Evolutionary conservation across 1,140 invertebrate species (phyloP).

Genomic region (Magallana gigas): DNA sequence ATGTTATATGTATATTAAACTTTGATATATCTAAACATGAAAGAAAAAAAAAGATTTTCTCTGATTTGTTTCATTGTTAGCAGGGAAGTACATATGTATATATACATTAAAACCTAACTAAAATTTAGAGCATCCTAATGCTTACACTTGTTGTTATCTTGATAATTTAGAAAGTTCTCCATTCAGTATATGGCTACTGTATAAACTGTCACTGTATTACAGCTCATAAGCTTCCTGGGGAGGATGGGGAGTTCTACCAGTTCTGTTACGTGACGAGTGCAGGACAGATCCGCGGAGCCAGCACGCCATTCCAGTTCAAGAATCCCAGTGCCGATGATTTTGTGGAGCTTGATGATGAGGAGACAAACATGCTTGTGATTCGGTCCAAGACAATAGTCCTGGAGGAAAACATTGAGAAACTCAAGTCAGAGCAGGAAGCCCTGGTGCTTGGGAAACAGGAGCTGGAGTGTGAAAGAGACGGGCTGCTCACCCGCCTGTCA

Average conservation of each 20-base stretch:
- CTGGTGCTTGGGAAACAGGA: constrained; percentile 67
- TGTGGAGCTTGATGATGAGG: constrained; percentile 76
- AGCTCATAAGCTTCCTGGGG: constrained; percentile 76
- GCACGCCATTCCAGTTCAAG: constrained; percentile 79
- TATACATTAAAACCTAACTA: no score
- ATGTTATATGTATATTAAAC: no score
- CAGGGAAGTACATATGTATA: no score
- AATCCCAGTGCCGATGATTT: constrained; percentile 74
- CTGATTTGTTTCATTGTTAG: no score
- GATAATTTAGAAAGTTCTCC: no score
- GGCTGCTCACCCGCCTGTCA: constrained; percentile 59
- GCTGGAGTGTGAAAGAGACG: constrained; percentile 64
- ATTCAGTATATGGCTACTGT: no score
- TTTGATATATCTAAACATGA: no score
- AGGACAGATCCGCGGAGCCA: constrained; percentile 77
- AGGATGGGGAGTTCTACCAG: constrained; percentile 80
- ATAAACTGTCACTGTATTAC: constrained; percentile 32
- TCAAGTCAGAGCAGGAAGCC: constrained; percentile 59
- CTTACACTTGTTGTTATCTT: no score
- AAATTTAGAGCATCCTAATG: no score
- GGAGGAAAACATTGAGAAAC: constrained; percentile 69
- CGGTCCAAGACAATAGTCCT: constrained; percentile 70
- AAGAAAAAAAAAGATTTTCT: no score
- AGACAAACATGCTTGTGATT: constrained; percentile 76
- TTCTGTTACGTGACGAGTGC: constrained; percentile 77